Evolutionary conservation across 2,113 vertebrate genomes (phyloP).

Genomic region (Cynopterus brachyotis): DNA sequence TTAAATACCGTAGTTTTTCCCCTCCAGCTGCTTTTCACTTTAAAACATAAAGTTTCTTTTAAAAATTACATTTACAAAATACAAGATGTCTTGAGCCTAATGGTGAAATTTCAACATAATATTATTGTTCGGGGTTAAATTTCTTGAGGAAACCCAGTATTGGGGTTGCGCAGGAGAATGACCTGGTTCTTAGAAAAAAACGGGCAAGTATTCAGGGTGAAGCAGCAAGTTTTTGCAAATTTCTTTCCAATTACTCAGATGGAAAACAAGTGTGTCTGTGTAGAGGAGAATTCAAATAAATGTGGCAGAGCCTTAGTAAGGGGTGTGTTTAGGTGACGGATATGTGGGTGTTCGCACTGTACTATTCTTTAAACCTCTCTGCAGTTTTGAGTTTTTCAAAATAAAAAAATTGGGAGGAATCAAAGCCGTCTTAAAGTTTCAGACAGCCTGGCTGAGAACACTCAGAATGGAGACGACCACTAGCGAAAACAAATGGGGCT

Average conservation of each 20-base stretch:
- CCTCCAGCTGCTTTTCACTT: neutral
- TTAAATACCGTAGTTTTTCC: neutral
- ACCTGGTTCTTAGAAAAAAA: neutral
- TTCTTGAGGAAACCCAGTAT: neutral
- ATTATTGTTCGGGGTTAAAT: neutral
- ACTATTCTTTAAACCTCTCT: neutral
- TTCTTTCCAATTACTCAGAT: neutral
- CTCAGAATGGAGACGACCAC: neutral
- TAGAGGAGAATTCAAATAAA: neutral
- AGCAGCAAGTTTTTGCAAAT: neutral
- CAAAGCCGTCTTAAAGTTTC: neutral
- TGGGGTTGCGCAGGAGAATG: neutral
- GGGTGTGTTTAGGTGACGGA: neutral
- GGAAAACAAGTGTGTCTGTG: neutral
- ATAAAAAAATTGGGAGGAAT: neutral
- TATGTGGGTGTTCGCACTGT: neutral
- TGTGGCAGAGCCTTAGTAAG: neutral
- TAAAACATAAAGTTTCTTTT: constrained; percentile 9
- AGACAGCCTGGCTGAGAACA: neutral
- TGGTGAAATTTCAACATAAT: neutral
- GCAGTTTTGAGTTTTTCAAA: neutral
- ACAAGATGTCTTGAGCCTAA: neutral
- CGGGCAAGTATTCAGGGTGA: neutral
- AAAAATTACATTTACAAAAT: neutral
- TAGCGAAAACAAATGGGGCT: neutral